A percentile compares a stretch with the other conserved stretches of the same genome.
These are phyloP conservation scores for Ranitomeya variabilis DNA, from an alignment of 2,113 vertebrate genomes.

Conservation along the genomic window DNA sequence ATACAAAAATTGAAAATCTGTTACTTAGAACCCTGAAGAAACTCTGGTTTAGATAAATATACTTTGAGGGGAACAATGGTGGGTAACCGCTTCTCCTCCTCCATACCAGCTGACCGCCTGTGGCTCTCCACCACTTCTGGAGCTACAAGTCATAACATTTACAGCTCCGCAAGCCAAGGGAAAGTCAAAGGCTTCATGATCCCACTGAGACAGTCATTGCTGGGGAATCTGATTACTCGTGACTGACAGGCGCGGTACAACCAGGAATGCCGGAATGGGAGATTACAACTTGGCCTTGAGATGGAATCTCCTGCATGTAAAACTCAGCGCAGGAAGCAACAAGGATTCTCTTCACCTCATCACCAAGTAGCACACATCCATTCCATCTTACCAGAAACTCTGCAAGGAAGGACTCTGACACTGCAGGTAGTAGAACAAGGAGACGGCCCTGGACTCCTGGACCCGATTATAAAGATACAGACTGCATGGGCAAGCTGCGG, in stretches of 20 bases:
- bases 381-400: background rate
- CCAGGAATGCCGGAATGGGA: background rate
- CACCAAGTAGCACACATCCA: background rate
- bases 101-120: background rate
- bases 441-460: background rate
- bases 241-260: background rate
- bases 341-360: background rate
- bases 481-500: background rate
- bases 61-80: background rate
- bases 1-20: background rate
- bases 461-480: background rate
- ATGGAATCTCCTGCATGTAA: background rate
- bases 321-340: background rate
- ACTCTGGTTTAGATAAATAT: background rate
- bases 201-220: slow-evolving; percentile 15
- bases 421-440: background rate
- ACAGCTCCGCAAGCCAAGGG: background rate
- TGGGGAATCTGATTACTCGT: slow-evolving; percentile 1
- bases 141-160: background rate
- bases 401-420: background rate
- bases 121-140: background rate
- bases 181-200: background rate
- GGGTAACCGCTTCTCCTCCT: background rate
- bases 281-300: background rate
- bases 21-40: slow-evolving; percentile 24